phyloP scores from a whole-genome alignment of 2,113 vertebrate species.

The Oenanthe oenanthe region DNA sequence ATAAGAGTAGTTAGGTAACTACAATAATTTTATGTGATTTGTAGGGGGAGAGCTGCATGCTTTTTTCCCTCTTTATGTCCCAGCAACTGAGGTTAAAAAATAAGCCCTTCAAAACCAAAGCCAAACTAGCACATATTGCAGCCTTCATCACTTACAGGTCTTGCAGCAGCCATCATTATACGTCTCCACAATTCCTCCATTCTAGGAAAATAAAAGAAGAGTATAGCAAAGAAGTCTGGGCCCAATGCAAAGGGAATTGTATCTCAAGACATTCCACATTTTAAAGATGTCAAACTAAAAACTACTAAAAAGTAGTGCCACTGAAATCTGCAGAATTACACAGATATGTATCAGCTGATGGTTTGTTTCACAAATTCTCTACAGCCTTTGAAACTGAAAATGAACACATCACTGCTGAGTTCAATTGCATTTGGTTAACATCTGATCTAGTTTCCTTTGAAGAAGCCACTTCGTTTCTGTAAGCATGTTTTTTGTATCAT shows the following conservation, averaged over 20 bases:
- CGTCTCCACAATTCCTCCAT: conserved; percentile 88
- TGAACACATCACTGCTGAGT: not conserved
- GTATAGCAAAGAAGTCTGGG: conserved; percentile 66
- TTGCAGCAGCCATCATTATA: conserved; percentile 97
- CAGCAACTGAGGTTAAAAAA: conserved; percentile 62
- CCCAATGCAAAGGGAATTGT: not conserved
- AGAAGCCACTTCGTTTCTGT: not conserved
- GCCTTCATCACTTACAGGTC: conserved; percentile 90
- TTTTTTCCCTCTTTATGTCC: conserved; percentile 56
- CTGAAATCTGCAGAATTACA: not conserved
- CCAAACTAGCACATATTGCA: conserved; percentile 68
- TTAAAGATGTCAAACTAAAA: not conserved
- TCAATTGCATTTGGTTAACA: not conserved
- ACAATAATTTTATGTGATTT: conserved; percentile 48
- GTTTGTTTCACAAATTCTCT: not conserved
- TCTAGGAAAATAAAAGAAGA: conserved; percentile 79
- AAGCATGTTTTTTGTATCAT: not conserved
- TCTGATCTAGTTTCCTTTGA: not conserved
- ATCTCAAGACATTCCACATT: not conserved
- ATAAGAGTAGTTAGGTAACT: conserved; percentile 48
- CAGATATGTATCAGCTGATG: not conserved
- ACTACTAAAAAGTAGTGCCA: not conserved
- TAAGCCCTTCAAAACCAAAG: conserved; percentile 72
- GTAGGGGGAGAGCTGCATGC: conserved; percentile 60
- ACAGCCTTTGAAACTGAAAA: not conserved